Conservation (phyloP, 2,113 vertebrate species). For the Pteruthius melanotis region DNA sequence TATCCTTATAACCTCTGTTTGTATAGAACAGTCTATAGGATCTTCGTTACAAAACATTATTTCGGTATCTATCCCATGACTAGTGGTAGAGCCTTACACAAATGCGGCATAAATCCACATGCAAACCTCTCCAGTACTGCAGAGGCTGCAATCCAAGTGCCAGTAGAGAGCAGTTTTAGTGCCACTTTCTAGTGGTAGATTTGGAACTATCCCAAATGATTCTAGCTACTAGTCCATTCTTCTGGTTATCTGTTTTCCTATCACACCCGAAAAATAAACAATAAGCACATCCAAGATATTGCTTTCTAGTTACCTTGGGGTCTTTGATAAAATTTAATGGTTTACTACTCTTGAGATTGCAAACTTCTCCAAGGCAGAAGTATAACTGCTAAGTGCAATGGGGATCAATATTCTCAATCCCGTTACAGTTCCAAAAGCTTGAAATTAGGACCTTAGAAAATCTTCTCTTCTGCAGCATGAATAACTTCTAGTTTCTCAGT, state of each 20-base stretch:
- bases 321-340: not conserved
- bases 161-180: not conserved
- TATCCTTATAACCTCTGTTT: not conserved
- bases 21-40: not conserved
- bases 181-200: not conserved
- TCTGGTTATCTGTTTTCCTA: not conserved
- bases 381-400: not conserved
- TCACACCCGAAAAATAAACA: not conserved
- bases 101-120: not conserved
- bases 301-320: not conserved
- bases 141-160: not conserved
- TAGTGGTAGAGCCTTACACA: not conserved
- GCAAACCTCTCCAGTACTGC: accelerated
- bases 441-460: not conserved
- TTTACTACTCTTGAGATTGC: not conserved
- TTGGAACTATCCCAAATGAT: not conserved
- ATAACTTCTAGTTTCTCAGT: not conserved
- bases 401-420: not conserved
- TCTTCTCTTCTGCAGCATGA: not conserved
- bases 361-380: not conserved
- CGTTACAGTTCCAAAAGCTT: not conserved
- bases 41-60: not conserved
- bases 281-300: not conserved
- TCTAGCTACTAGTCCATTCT: not conserved
- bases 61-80: not conserved